Evolutionary conservation across 2,113 vertebrate species (phyloP).

Genomic region (Lepisosteus oculatus): DNA sequence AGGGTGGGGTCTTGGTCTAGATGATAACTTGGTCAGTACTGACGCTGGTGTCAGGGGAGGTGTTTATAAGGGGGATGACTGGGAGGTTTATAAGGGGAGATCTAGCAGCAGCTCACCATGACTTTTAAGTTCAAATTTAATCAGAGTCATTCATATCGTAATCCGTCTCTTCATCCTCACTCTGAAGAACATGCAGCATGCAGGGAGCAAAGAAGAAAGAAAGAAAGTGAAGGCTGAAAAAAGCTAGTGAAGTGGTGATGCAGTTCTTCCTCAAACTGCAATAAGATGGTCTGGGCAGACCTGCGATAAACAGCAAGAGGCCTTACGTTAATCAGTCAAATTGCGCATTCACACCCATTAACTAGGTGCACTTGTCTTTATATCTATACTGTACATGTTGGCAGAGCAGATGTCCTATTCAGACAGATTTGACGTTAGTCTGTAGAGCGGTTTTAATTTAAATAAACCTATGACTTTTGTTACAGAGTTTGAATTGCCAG

Average conservation of each 20-base stretch:
- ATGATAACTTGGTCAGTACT: background rate
- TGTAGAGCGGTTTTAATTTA: no score
- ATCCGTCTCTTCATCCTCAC: constrained; percentile 79
- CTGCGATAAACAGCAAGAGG: no score
- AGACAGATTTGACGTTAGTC: no score
- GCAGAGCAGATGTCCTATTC: no score
- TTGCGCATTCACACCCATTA: no score
- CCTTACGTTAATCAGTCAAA: no score
- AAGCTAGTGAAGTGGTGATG: constrained; percentile 9
- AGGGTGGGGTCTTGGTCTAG: background rate
- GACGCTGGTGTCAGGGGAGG: constrained; percentile 10
- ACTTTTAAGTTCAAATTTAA: constrained; percentile 72
- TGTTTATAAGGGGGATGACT: constrained; percentile 25
- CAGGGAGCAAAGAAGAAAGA: constrained; percentile 58
- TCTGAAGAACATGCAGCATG: constrained; percentile 74
- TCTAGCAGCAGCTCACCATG: constrained; percentile 71
- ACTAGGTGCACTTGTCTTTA: no score
- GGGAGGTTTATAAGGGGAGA: constrained; percentile 45
- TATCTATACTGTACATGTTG: no score
- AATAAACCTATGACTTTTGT: no score
- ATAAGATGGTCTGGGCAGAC: constrained; percentile 17
- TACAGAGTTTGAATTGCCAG: no score
- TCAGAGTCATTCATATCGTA: constrained; percentile 85
- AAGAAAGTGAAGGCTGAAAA: constrained; percentile 32
- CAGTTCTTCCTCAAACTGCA: constrained; percentile 74